Evolutionary conservation across 2,888 invertebrate genomes (phyloP).

Genomic region (Cephus rjabovi): DNA sequence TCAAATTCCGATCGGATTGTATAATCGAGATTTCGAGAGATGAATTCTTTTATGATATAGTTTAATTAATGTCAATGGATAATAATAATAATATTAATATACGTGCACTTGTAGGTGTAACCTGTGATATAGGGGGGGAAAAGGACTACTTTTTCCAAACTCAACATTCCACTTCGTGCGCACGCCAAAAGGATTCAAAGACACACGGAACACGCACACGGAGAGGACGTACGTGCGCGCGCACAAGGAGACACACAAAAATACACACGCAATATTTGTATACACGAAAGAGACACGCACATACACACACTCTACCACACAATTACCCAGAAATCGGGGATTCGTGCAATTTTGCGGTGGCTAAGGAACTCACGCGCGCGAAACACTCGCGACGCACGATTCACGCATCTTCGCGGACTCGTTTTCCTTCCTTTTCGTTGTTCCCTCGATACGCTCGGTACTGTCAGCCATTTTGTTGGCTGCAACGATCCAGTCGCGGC

Average conservation of each 20-base stretch:
- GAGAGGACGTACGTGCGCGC: constrained; percentile 8
- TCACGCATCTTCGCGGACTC: neutral
- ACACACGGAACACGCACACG: constrained; percentile 23
- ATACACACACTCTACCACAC: constrained; percentile 13
- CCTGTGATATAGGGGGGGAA: constrained; percentile 61
- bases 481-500: constrained; percentile 5
- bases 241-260: neutral
- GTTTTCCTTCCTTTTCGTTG: neutral
- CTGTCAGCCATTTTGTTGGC: neutral
- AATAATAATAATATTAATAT: neutral
- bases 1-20: neutral
- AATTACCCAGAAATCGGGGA: constrained; percentile 50
- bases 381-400: neutral
- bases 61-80: neutral
- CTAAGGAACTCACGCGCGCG: constrained; percentile 32
- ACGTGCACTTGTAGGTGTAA: constrained; percentile 48
- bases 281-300: constrained; percentile 1
- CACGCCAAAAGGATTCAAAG: constrained; percentile 20
- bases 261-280: constrained; percentile 6
- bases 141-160: constrained; percentile 20
- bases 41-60: neutral
- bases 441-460: neutral
- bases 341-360: constrained; percentile 63
- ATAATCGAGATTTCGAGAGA: neutral
- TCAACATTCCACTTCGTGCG: constrained; percentile 22